phyloP scores from a whole-genome alignment of 2,113 vertebrate species.

The Drymodes brunneopygia region DNA sequence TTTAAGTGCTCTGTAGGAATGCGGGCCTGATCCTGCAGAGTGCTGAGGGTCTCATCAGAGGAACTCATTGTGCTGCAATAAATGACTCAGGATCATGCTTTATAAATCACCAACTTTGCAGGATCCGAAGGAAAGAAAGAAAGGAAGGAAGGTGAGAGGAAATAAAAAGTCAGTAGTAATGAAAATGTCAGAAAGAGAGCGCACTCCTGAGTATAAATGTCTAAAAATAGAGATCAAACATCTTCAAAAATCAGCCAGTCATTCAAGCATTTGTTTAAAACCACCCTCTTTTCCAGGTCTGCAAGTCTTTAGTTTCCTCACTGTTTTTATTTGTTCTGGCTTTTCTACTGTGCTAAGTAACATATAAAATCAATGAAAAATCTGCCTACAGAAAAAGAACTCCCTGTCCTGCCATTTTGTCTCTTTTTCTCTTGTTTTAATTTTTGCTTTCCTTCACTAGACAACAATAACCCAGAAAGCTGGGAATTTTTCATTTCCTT shows the following conservation, averaged over 20 bases:
- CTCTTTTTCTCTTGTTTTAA: neutral
- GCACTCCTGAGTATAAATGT: neutral
- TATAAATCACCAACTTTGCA: conserved; percentile 2
- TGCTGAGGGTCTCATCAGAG: neutral
- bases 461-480: neutral
- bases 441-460: neutral
- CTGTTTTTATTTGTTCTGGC: conserved; percentile 47
- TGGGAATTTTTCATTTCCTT: conserved; percentile 12
- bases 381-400: neutral
- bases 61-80: neutral
- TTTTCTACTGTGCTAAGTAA: conserved; percentile 5
- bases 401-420: neutral
- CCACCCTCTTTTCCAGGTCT: neutral
- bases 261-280: neutral
- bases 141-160: neutral
- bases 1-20: neutral
- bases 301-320: neutral
- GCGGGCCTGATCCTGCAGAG: neutral
- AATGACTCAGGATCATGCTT: neutral
- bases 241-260: conserved; percentile 5
- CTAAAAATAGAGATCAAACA: conserved; percentile 53
- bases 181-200: conserved; percentile 20
- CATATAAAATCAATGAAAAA: neutral
- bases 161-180: conserved; percentile 11
- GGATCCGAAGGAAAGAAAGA: neutral